These are phyloP conservation scores for Larimichthys polyactis DNA, from an alignment of 2,113 vertebrate genomes.

Conservation along the genomic window DNA sequence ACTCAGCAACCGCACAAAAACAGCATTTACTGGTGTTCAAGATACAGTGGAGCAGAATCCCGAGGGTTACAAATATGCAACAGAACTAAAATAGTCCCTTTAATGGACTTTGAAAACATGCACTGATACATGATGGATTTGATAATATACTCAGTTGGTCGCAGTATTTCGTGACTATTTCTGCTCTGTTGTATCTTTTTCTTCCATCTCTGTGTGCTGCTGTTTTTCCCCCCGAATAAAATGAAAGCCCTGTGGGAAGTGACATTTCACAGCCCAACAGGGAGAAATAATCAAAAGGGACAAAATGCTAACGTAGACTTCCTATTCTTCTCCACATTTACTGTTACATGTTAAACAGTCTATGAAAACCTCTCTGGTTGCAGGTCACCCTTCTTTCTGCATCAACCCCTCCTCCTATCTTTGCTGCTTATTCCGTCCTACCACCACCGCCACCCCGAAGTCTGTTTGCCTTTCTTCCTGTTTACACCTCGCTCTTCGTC, in stretches of 20 bases:
- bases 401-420: slow-evolving; percentile 7
- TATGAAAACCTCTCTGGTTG: slow-evolving; percentile 20
- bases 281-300: slow-evolving; percentile 48
- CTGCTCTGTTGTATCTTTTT: slow-evolving; percentile 6
- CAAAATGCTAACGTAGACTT: slow-evolving; percentile 44
- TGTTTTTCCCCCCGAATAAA: background rate
- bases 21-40: background rate
- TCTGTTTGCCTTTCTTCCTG: slow-evolving; percentile 3
- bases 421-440: background rate
- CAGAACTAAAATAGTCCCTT: background rate
- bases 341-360: slow-evolving; percentile 35
- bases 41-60: background rate
- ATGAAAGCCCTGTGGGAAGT: slow-evolving; percentile 32
- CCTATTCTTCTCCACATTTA: slow-evolving; percentile 1
- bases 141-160: background rate
- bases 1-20: background rate
- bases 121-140: background rate
- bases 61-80: background rate
- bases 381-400: slow-evolving; percentile 23
- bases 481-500: slow-evolving; percentile 22
- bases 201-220: slow-evolving; percentile 1
- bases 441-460: background rate
- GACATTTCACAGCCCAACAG: slow-evolving; percentile 55
- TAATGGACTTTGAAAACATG: background rate
- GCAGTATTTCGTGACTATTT: background rate